phyloP scores from a whole-genome alignment of 1,140 invertebrate species.

The Musca domestica region DNA sequence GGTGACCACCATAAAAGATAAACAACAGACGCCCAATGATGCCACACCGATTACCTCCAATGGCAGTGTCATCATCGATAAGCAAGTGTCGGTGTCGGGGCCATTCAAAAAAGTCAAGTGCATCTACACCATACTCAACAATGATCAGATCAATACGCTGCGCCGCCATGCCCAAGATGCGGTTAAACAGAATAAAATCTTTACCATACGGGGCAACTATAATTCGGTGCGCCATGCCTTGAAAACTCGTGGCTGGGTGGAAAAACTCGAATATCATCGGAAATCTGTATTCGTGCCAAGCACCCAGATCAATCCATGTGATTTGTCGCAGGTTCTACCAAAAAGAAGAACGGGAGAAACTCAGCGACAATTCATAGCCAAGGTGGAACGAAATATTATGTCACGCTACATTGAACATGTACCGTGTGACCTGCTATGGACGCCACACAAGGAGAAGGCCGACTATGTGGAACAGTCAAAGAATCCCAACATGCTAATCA shows the following conservation, averaged over 20 bases:
- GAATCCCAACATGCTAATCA: constrained; percentile 51
- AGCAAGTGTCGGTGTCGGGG: background rate
- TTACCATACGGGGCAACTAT: constrained; percentile 56
- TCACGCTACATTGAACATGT: constrained; percentile 67
- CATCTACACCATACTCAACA: constrained; percentile 4
- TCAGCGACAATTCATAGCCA: constrained; percentile 50
- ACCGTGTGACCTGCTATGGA: constrained; percentile 84
- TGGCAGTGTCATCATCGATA: constrained; percentile 8
- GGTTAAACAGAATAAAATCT: constrained; percentile 56
- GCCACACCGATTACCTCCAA: background rate
- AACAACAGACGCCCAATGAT: background rate
- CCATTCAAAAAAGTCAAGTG: constrained; percentile 15
- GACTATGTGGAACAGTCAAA: constrained; percentile 52
- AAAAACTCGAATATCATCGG: constrained; percentile 62
- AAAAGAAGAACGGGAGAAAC: constrained; percentile 49
- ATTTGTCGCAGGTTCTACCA: constrained; percentile 47
- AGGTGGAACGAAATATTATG: constrained; percentile 63
- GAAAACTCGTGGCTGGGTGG: constrained; percentile 62
- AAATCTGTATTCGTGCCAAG: constrained; percentile 40
- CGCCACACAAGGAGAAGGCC: constrained; percentile 76
- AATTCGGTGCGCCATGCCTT: constrained; percentile 56
- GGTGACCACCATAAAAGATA: background rate
- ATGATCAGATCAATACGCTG: constrained; percentile 55
- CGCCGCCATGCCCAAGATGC: constrained; percentile 56
- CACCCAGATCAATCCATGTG: constrained; percentile 46